A percentile compares a stretch with the other conserved stretches of the same genome.
These are phyloP conservation scores for Mirza zaza DNA, from an alignment of 2,113 vertebrate genomes.

Conservation along the genomic window DNA sequence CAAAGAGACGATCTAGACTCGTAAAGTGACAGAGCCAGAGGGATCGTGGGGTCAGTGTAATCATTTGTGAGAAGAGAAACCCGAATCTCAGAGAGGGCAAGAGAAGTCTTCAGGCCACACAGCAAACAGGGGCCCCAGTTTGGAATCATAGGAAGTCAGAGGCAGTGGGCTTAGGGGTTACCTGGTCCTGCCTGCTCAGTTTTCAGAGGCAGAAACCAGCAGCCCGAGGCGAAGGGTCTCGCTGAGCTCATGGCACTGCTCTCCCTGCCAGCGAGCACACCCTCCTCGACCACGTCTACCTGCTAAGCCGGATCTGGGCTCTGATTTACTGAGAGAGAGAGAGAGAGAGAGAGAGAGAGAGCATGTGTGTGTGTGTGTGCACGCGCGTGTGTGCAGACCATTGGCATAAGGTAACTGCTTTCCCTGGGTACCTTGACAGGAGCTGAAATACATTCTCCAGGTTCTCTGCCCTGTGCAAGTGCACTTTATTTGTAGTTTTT, in stretches of 20 bases:
- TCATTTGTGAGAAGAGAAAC: background rate
- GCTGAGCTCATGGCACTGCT: background rate
- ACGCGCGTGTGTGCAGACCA: background rate
- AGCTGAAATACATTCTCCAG: background rate
- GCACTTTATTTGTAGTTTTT: background rate
- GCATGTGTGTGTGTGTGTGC: background rate
- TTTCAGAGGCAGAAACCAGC: background rate
- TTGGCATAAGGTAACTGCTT: background rate
- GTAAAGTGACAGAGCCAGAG: background rate
- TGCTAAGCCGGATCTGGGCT: background rate
- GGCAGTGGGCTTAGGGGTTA: background rate
- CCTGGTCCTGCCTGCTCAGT: background rate
- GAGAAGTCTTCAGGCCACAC: background rate
- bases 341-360: no score
- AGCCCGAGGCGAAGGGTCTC: background rate
- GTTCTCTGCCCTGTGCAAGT: background rate
- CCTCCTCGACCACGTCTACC: background rate
- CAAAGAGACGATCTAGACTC: background rate
- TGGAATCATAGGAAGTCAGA: background rate
- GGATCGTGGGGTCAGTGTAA: background rate
- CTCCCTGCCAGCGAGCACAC: background rate
- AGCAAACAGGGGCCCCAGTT: background rate
- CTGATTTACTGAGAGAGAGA: background rate
- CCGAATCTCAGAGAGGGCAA: background rate
- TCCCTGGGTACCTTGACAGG: background rate